Conservation (phyloP, 2,113 vertebrate genomes). For the Triplophysa siluroides region DNA sequence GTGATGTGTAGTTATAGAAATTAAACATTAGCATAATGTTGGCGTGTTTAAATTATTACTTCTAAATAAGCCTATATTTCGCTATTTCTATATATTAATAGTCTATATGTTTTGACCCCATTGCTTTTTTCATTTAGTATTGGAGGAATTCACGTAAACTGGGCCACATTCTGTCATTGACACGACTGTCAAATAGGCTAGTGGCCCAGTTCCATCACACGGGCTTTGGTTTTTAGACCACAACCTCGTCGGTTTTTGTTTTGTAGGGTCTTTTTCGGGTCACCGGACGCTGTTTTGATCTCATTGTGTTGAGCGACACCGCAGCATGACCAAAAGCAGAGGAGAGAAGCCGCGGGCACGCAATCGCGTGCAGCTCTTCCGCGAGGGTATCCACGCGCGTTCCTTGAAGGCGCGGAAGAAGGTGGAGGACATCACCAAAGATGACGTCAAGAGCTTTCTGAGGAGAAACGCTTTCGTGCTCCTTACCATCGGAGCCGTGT, state of each 20-base stretch:
- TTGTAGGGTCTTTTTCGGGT: constrained; percentile 14
- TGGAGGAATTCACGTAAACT: too few species aligned
- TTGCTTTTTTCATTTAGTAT: neutral
- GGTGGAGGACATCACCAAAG: constrained; percentile 92
- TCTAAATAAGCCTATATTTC: neutral
- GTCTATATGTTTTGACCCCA: neutral
- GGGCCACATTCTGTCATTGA: neutral
- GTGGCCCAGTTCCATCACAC: neutral
- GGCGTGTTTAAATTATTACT: neutral
- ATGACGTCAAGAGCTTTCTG: constrained; percentile 88
- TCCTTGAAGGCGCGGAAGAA: constrained; percentile 93
- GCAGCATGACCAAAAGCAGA: constrained; percentile 78
- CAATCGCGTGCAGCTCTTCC: constrained; percentile 87
- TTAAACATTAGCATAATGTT: too few species aligned
- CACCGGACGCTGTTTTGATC: neutral
- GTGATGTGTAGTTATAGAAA: too few species aligned
- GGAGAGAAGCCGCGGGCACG: constrained; percentile 75
- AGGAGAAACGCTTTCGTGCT: constrained; percentile 94
- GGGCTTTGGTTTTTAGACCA: neutral
- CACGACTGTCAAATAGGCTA: neutral
- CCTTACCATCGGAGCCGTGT: constrained; percentile 88
- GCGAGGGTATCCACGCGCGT: constrained; percentile 88
- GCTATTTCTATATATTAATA: neutral
- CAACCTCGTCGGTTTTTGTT: neutral
- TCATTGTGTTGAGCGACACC: constrained; percentile 10